Evolutionary conservation across 2,797 vertebrate genomes (phyloP), one percentile per base, ranked within the genome.

Genomic region (Anolis apletophallus): DNA sequence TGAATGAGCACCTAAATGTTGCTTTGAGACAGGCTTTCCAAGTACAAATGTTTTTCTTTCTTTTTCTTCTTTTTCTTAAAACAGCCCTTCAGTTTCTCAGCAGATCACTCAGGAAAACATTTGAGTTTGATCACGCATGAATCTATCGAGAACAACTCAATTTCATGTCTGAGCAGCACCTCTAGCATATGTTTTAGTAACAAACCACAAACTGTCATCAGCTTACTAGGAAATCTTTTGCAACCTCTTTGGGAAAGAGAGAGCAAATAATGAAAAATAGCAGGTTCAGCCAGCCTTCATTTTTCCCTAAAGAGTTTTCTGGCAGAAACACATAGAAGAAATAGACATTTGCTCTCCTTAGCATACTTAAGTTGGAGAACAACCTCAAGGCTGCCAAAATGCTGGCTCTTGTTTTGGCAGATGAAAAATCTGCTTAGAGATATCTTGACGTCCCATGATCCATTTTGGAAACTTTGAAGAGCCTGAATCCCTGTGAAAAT

Each of bases 261-360:
- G 0, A 0, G 17, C 8, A 89, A 89, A 40, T 19, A 89, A 85
- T 79, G 85, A 90, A 87, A 91, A 76, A 82, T 64, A 88, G 85
- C 55, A 82, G 83, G 69, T 93, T 86, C 89, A 79, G 79, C 88
- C 6, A 78, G 84, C 77, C 88, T 0, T 64, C 71, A 77, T 81
- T 89, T 91, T 82, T 46, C 88, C 84, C 88, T 55, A 61, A 75
- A 55, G 84, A 90, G 46, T 54, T 77, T 90, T 88, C 73, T 91
- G 88, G 90, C 91, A 91, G 74, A 29, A 91, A 81, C 16, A 21
- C 81, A 86, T 67, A 34, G 84, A 91, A 0, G 1, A 91, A 92
- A 92, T 82, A n/a, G 52, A 88, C 89, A 84, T 90, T 77, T 52
- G 72, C 23, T 11, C n/a, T 71, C 81, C 0, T 0, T 17, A 67